phyloP scores from a whole-genome alignment of 2,888 invertebrate species.

The Dione vanillae region DNA sequence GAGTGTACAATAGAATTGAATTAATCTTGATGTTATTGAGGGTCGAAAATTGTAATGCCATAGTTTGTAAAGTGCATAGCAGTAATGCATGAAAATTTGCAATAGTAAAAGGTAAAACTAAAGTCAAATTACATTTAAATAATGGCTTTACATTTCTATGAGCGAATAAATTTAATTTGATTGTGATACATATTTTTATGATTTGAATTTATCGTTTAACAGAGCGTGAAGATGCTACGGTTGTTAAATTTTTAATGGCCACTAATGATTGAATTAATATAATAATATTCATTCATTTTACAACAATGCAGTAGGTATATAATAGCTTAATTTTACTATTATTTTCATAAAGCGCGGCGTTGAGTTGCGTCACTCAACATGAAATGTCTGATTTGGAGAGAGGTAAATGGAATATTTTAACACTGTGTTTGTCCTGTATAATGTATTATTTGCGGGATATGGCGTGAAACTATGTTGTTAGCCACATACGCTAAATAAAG shows the following conservation, averaged over 20 bases:
- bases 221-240: conserved; percentile 27
- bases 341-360: too few relatives aligned
- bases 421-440: too few relatives aligned
- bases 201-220: conserved; percentile 21
- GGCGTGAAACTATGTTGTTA: too few relatives aligned
- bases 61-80: conserved; percentile 44
- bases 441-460: too few relatives aligned
- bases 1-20: neutral
- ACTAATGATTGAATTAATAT: neutral
- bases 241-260: conserved; percentile 3
- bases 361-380: too few relatives aligned
- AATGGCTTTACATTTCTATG: conserved; percentile 23
- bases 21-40: conserved; percentile 38
- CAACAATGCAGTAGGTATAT: too few relatives aligned
- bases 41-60: conserved; percentile 43
- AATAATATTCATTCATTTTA: neutral
- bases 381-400: too few relatives aligned
- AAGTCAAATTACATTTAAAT: conserved; percentile 16
- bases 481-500: too few relatives aligned
- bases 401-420: too few relatives aligned
- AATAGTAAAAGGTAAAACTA: conserved; percentile 41
- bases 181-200: conserved; percentile 12
- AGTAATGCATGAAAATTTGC: conserved; percentile 48
- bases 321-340: too few relatives aligned
- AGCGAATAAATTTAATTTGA: conserved; percentile 23